phyloP scores from a whole-genome alignment of 2,888 invertebrate species.

The Tinea pellionella region DNA sequence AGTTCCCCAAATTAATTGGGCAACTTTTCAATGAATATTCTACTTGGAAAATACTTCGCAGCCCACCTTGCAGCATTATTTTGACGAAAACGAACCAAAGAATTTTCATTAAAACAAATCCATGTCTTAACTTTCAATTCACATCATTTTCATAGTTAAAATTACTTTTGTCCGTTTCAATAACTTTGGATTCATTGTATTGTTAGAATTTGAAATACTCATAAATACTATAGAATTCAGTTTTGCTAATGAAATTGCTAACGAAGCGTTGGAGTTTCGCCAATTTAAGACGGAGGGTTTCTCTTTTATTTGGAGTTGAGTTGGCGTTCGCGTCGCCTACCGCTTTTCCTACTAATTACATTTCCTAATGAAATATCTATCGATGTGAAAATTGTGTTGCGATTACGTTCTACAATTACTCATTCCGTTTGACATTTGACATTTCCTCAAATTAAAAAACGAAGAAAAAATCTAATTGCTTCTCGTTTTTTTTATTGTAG shows the following conservation, averaged over 20 bases:
- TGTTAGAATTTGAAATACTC: not conserved
- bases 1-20: not conserved
- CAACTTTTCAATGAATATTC: not conserved
- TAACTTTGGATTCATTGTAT: not conserved
- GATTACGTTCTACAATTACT: not conserved
- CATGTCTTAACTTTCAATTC: not conserved
- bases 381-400: slow-evolving; percentile 8
- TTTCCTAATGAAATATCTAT: slow-evolving; percentile 1
- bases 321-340: not conserved
- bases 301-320: slow-evolving; percentile 8
- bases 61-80: not conserved
- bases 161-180: not conserved
- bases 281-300: not conserved
- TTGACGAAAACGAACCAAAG: not conserved
- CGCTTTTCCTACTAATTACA: slow-evolving; percentile 9
- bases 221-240: slow-evolving; percentile 8
- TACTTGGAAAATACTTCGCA: not conserved
- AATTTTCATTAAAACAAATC: not conserved
- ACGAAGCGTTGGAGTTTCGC: slow-evolving; percentile 12
- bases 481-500: no score
- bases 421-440: slow-evolving; percentile 5
- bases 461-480: no score
- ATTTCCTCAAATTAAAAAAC: not conserved
- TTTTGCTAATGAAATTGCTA: slow-evolving; percentile 11
- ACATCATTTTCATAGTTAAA: not conserved